Evolutionary conservation across 2,797 vertebrate genomes (phyloP).

Genomic region (Coendou prehensilis): DNA sequence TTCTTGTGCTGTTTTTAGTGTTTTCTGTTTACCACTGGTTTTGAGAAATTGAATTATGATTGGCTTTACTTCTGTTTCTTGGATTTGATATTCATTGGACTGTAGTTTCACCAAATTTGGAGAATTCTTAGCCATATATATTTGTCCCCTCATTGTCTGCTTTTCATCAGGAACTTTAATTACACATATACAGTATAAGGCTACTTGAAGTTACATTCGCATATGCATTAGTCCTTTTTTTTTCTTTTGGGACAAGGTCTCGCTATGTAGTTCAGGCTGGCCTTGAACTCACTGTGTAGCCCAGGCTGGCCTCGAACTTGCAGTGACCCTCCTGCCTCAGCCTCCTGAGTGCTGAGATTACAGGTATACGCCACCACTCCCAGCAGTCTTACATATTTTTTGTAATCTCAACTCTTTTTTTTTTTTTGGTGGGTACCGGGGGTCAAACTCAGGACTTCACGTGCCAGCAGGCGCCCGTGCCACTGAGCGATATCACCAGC

Average conservation of each 20-base stretch:
- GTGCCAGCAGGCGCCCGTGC: no score
- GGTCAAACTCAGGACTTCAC: no score
- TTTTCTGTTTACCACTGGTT: slow-evolving; percentile 61
- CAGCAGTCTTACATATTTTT: not conserved
- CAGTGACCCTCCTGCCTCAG: not conserved
- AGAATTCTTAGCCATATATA: slow-evolving; percentile 8
- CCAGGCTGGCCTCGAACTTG: not conserved
- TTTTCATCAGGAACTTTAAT: slow-evolving; percentile 1
- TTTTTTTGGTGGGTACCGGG: no score
- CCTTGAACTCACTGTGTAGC: not conserved
- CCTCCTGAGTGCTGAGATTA: not conserved
- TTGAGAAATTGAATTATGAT: slow-evolving; percentile 41
- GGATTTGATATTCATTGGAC: slow-evolving; percentile 21
- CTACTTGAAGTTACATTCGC: slow-evolving; percentile 48
- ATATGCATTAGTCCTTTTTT: not conserved
- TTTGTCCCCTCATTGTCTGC: not conserved
- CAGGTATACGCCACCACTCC: no score
- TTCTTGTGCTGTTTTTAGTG: slow-evolving; percentile 6
- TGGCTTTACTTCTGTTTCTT: slow-evolving; percentile 55
- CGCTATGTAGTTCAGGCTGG: not conserved
- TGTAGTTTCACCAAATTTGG: slow-evolving; percentile 41
- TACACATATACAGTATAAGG: not conserved
- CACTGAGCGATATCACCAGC: no score
- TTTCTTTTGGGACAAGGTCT: not conserved
- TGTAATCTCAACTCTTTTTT: not conserved